Evolutionary conservation across 2,113 vertebrate genomes (phyloP).

Genomic region (Aldabrachelys gigantea): DNA sequence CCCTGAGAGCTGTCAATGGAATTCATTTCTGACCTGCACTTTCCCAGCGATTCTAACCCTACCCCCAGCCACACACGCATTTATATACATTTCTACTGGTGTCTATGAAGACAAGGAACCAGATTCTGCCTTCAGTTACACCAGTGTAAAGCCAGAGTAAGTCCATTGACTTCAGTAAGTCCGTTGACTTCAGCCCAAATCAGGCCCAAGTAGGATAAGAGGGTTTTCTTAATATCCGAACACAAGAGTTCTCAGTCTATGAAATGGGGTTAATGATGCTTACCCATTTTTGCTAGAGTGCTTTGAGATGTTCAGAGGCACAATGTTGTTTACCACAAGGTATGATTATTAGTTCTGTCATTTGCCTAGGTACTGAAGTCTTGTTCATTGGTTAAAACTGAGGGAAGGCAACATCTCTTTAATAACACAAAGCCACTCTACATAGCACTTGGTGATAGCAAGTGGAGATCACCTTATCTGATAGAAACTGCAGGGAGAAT

Average conservation of each 20-base stretch:
- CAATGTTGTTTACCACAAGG: not conserved
- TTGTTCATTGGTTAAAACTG: not conserved
- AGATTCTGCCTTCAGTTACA: not conserved
- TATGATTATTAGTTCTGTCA: not conserved
- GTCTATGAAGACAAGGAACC: not conserved
- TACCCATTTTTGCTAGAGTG: not conserved
- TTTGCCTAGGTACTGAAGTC: not conserved
- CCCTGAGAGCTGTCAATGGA: not conserved
- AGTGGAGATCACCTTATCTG: not conserved
- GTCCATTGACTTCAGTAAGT: not conserved
- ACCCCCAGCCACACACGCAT: not conserved
- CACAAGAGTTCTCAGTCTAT: not conserved
- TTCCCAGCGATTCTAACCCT: not conserved
- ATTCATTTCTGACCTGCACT: not conserved
- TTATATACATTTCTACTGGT: not conserved
- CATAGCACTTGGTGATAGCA: not conserved
- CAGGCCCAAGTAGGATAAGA: not conserved
- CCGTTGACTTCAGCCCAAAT: not conserved
- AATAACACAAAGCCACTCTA: not conserved
- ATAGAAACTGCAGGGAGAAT: not conserved
- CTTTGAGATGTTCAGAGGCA: not conserved
- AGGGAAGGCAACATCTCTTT: not conserved
- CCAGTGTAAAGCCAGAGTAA: not conserved
- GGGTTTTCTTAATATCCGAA: not conserved
- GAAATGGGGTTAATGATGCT: not conserved